These are phyloP conservation scores for Troides oblongomaculatus DNA, from an alignment of 2,888 invertebrate genomes.

Conservation along the genomic window DNA sequence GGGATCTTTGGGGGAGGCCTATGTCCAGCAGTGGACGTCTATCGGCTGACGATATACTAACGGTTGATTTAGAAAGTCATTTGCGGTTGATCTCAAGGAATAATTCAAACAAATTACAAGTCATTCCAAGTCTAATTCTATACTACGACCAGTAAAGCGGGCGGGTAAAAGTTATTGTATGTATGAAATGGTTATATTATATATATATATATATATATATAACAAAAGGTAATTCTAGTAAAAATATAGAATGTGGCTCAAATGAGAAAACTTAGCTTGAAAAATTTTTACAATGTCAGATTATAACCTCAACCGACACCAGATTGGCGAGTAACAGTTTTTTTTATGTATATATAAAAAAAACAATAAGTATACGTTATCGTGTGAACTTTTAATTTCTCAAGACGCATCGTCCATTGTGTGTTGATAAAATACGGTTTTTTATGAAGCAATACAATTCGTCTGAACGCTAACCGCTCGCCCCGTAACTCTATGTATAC, in stretches of 20 bases:
- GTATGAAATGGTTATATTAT: no score
- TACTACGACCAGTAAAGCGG: no score
- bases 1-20: no score
- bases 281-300: slow-evolving; percentile 8
- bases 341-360: slow-evolving; percentile 26
- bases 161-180: no score
- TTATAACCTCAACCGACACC: slow-evolving; percentile 12
- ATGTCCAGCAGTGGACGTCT: no score
- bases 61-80: no score
- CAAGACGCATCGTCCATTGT: slow-evolving; percentile 58
- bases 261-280: background rate
- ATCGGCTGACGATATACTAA: no score
- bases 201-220: background rate
- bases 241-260: background rate
- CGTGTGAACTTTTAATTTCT: slow-evolving; percentile 59
- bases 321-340: slow-evolving; percentile 26
- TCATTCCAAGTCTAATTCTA: no score
- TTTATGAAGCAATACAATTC: slow-evolving; percentile 38
- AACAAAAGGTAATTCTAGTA: background rate
- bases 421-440: slow-evolving; percentile 47
- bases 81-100: no score
- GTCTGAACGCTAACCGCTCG: slow-evolving; percentile 50
- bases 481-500: slow-evolving; percentile 39
- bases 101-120: no score
- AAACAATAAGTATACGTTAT: slow-evolving; percentile 36